phyloP scores from a whole-genome alignment of 2,797 vertebrate genomes.

The Manis crassicaudata region DNA sequence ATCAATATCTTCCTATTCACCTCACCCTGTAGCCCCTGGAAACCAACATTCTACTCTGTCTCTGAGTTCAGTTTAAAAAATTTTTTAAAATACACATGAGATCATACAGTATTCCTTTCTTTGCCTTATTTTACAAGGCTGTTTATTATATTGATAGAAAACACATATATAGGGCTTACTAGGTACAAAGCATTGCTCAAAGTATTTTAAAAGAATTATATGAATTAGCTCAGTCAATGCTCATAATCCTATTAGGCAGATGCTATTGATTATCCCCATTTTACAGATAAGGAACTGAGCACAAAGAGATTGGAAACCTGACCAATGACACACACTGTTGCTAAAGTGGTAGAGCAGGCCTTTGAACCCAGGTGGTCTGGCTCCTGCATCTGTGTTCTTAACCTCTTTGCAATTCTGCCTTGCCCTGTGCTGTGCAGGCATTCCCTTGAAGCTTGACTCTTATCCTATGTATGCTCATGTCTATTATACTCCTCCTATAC shows the following conservation, averaged over 20 bases:
- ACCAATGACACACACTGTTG: neutral
- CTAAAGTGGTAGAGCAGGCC: neutral
- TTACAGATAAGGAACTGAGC: neutral
- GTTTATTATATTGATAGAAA: neutral
- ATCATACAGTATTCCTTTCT: neutral
- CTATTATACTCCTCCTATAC: neutral
- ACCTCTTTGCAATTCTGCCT: neutral
- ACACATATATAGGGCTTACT: neutral
- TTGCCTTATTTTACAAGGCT: neutral
- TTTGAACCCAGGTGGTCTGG: neutral
- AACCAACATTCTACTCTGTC: neutral
- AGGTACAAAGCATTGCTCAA: neutral
- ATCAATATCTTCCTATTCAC: neutral
- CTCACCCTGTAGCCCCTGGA: neutral
- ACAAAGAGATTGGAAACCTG: neutral
- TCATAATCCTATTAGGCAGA: neutral
- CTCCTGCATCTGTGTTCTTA: neutral
- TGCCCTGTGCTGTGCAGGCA: neutral
- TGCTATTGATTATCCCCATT: neutral
- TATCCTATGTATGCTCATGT: neutral
- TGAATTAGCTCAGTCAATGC: neutral
- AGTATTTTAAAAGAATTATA: neutral
- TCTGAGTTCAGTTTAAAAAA: slow-evolving; percentile 11
- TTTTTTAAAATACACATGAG: neutral
- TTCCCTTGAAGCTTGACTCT: neutral